Conservation (phyloP, 2,888 invertebrate species). For the Dioctria linearis region DNA sequence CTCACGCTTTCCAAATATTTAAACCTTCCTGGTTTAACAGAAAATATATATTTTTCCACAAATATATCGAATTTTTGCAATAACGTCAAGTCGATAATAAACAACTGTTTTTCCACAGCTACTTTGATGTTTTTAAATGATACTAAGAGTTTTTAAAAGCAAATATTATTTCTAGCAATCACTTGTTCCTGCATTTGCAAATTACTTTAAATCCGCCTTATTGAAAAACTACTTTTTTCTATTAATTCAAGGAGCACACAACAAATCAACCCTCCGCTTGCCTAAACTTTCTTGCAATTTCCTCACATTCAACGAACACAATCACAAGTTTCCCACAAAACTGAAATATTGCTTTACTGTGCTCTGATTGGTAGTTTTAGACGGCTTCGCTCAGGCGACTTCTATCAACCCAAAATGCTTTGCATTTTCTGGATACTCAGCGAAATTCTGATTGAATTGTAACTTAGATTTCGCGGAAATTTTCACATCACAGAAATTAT, state of each 20-base stretch:
- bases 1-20: background rate
- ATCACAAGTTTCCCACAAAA: constrained; percentile 44
- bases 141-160: background rate
- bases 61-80: constrained; percentile 13
- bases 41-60: constrained; percentile 15
- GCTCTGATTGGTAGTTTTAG: constrained; percentile 60
- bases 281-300: constrained; percentile 51
- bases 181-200: constrained; percentile 6
- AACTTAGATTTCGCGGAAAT: constrained; percentile 6
- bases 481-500: background rate
- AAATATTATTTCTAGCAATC: background rate
- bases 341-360: constrained; percentile 44
- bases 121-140: constrained; percentile 7
- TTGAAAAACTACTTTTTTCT: background rate
- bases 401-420: constrained; percentile 59
- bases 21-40: background rate
- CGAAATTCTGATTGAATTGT: constrained; percentile 7
- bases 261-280: constrained; percentile 12
- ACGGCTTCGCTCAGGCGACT: constrained; percentile 64
- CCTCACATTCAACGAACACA: constrained; percentile 47
- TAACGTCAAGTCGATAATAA: constrained; percentile 12
- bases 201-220: background rate
- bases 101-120: constrained; percentile 41
- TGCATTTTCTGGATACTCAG: background rate
- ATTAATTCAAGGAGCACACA: constrained; percentile 7